These are phyloP conservation scores for Metalampra italica DNA, from an alignment of 2,888 invertebrate genomes.

Conservation along the genomic window DNA sequence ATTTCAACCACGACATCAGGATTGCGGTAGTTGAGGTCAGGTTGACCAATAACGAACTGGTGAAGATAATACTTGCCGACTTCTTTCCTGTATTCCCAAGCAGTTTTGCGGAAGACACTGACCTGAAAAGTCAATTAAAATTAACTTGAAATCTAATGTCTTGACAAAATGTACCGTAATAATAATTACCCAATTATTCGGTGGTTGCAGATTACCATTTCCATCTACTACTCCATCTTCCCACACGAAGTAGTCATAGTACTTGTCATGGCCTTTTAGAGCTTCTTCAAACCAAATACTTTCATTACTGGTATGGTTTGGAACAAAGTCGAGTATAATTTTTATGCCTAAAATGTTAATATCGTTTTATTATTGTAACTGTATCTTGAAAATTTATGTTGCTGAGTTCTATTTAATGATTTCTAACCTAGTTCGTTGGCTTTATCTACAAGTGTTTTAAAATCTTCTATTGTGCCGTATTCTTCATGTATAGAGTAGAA, in stretches of 20 bases:
- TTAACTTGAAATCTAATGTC: neutral
- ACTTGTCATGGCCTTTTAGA: conserved; percentile 78
- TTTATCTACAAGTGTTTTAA: conserved; percentile 75
- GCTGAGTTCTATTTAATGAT: neutral
- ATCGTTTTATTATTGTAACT: neutral
- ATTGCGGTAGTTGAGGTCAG: conserved; percentile 87
- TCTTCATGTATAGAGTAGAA: conserved; percentile 83
- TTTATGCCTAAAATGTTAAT: conserved; percentile 69
- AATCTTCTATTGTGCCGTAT: conserved; percentile 86
- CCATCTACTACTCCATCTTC: conserved; percentile 74
- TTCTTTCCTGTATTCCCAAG: conserved; percentile 84
- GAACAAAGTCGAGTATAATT: conserved; percentile 83
- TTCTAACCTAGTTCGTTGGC: conserved; percentile 67
- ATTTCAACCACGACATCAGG: conserved; percentile 80
- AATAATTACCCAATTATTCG: conserved; percentile 85
- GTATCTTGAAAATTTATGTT: too few species aligned
- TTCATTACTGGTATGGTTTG: conserved; percentile 88
- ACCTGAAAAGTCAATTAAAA: conserved; percentile 31
- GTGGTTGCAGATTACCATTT: conserved; percentile 75
- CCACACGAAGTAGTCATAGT: conserved; percentile 89
- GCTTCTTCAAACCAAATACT: conserved; percentile 92
- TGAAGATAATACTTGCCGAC: conserved; percentile 86
- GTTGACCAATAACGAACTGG: conserved; percentile 84
- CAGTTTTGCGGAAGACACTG: conserved; percentile 82
- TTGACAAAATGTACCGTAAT: neutral